Conservation (phyloP, 2,888 invertebrate genomes). For the Dolichopus griseipennis region DNA sequence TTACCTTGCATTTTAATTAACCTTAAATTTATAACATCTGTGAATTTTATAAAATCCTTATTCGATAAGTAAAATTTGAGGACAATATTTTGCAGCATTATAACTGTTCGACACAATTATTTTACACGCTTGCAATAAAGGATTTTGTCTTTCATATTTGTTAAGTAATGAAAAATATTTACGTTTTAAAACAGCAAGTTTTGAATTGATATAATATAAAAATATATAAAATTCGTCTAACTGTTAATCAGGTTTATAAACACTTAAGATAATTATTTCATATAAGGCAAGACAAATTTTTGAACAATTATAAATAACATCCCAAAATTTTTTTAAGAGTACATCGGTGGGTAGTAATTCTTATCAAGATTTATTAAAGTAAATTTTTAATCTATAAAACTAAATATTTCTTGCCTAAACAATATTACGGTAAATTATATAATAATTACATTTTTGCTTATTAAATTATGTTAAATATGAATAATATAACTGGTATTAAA, state of each 20-base stretch:
- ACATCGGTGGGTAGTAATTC: background rate
- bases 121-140: no score
- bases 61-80: no score
- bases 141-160: background rate
- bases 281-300: slow-evolving; percentile 1
- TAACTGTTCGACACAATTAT: no score
- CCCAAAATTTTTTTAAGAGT: background rate
- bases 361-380: background rate
- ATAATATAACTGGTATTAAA: no score
- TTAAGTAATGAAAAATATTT: background rate
- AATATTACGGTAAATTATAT: background rate
- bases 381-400: background rate
- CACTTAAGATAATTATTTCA: background rate
- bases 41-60: no score
- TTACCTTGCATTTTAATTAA: no score
- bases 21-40: no score
- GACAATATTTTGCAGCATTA: no score
- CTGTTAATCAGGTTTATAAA: background rate
- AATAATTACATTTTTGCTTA: background rate
- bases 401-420: background rate
- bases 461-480: no score
- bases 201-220: background rate
- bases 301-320: background rate
- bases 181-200: background rate
- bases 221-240: background rate